Evolutionary conservation across 23 tunicate genomes (phyloP), one percentile per base, ranked within the genome.

Genomic region (Trididemnum clinides): DNA sequence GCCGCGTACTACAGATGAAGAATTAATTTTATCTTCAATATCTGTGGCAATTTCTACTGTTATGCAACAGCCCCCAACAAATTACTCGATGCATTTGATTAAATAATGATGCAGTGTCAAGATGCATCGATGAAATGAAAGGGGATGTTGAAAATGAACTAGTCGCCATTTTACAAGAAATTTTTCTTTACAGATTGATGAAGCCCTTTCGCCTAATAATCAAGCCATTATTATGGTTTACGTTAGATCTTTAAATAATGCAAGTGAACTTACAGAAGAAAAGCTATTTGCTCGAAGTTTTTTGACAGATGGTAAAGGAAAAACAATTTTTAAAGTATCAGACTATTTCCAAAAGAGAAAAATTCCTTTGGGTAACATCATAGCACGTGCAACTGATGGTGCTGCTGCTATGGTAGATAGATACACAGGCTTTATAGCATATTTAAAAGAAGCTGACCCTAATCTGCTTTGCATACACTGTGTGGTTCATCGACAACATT

Each of bases 351-450:
- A 62, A 62, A 62, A 62, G n/a, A 18, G 27, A 18, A 20, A 62
- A 62, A 62, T 62, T 62, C 23, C 70, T 18, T 5, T 62, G 70
- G n/a, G 26, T 22, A 62, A 62, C 70, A 62, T 62, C 25, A 62
- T 62, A 22, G 70, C 70, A 22, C n/a, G 70, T 62, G 21, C 70
- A 62, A 62, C 70, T 62, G 70, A 62, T 62, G 70, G 70, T 62
- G 70, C 70, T 22, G 26, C 70, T 18, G 23, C 70, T 62, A 62
- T 62, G 70, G 70, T 62, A 22, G 70, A 23, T 22, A 20, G 70
- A 18, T 62, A 62, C 70, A 20, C 22, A 18, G 70, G 70, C 70
- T 62, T 62, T 22, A 62, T 18, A 20, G 70, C 70, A 62, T 62
- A 18, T 22, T 22, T 62, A 62, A 62, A 62, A 62, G 70, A 20